A percentile compares a stretch with the other conserved stretches of the same genome.
phyloP scores from a whole-genome alignment of 2,888 invertebrate species.

The Cryptops parisi region DNA sequence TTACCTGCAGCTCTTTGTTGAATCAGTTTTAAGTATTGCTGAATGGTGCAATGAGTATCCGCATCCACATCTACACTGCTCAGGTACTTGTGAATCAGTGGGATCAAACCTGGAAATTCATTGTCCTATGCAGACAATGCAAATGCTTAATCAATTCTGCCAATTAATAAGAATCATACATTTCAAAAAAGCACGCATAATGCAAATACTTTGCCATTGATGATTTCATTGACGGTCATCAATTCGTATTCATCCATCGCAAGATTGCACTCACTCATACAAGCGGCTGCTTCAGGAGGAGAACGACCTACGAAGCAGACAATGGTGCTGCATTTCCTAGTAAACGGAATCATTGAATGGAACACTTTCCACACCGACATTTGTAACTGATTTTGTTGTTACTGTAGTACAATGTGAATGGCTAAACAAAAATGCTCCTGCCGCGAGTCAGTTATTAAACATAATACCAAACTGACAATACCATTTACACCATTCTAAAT shows the following conservation, averaged over 20 bases:
- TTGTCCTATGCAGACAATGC: constrained; percentile 60
- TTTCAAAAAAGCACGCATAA: too few species aligned
- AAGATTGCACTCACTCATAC: constrained; percentile 23
- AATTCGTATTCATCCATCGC: constrained; percentile 45
- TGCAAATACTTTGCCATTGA: constrained; percentile 86
- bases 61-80: constrained; percentile 95
- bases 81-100: constrained; percentile 84
- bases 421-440: too few species aligned
- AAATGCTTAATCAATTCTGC: too few species aligned
- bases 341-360: too few species aligned
- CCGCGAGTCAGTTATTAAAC: too few species aligned
- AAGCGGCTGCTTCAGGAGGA: constrained; percentile 33
- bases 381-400: too few species aligned
- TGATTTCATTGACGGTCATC: constrained; percentile 91
- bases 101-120: constrained; percentile 85
- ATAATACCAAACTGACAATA: too few species aligned
- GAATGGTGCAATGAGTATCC: constrained; percentile 93
- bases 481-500: too few species aligned
- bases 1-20: constrained; percentile 38
- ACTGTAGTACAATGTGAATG: too few species aligned
- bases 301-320: constrained; percentile 28
- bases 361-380: too few species aligned
- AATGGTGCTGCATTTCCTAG: too few species aligned
- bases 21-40: constrained; percentile 88
- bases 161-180: background rate